A percentile compares a stretch with the other conserved stretches of the same genome.
Evolutionary conservation across 2,888 invertebrate species (phyloP).

Genomic region (Cantharis lateralis): DNA sequence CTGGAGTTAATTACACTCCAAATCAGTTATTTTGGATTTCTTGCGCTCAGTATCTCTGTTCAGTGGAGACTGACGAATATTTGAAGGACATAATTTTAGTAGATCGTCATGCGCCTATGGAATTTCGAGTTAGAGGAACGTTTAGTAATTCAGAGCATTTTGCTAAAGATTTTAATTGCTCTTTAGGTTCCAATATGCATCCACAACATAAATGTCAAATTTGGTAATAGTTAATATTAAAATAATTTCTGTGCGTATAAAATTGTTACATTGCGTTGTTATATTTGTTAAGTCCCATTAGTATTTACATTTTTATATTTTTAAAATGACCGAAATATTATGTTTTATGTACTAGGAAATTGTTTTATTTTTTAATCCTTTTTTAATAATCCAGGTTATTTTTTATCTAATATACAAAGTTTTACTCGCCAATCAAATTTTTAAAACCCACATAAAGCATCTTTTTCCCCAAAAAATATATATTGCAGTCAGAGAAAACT

Average conservation of each 20-base stretch:
- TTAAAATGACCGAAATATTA: not conserved
- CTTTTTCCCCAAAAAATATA: too few species aligned
- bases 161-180: conserved; percentile 61
- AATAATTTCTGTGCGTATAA: not conserved
- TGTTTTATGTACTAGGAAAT: too few species aligned
- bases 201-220: conserved; percentile 61
- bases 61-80: conserved; percentile 66
- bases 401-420: too few species aligned
- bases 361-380: too few species aligned
- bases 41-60: conserved; percentile 82
- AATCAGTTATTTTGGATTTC: conserved; percentile 65
- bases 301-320: not conserved
- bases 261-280: not conserved
- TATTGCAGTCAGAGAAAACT: too few species aligned
- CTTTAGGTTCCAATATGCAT: conserved; percentile 60
- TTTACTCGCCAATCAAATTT: too few species aligned
- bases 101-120: conserved; percentile 71
- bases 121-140: conserved; percentile 61
- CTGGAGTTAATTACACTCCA: conserved; percentile 71
- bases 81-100: conserved; percentile 75
- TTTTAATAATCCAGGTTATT: too few species aligned
- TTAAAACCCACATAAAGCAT: too few species aligned
- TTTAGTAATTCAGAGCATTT: conserved; percentile 63
- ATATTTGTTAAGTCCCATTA: not conserved
- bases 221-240: conserved; percentile 57